Conservation (phyloP, 2,113 vertebrate species). For the Seriola quinqueradiata region DNA sequence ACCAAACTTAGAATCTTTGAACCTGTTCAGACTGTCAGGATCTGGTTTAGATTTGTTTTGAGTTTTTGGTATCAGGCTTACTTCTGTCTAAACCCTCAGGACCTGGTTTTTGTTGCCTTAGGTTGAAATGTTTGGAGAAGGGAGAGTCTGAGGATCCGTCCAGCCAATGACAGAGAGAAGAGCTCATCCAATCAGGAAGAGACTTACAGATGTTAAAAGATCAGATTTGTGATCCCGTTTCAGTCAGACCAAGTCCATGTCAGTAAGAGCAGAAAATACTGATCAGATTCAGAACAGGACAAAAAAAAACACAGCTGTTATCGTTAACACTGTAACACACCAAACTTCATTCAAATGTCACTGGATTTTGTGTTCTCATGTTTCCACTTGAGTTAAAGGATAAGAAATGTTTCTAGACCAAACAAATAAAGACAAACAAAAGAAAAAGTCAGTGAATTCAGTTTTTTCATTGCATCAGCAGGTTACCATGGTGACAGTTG, state of each 20-base stretch:
- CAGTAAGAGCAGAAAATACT: neutral
- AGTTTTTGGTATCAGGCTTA: too few species aligned
- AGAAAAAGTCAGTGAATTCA: neutral
- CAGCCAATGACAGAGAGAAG: constrained; percentile 10
- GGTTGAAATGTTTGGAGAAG: constrained; percentile 36
- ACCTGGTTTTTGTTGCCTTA: constrained; percentile 12
- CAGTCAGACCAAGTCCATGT: neutral
- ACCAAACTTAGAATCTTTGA: too few species aligned
- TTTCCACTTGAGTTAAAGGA: neutral
- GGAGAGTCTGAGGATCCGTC: neutral
- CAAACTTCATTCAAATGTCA: neutral
- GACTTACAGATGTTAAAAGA: neutral
- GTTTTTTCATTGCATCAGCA: neutral
- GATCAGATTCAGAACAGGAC: neutral
- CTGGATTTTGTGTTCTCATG: neutral
- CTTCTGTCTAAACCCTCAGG: neutral
- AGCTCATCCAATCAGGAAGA: constrained; percentile 8
- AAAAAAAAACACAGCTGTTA: neutral
- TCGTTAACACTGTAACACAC: neutral
- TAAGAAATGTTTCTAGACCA: neutral
- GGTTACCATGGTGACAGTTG: neutral
- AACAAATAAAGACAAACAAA: neutral
- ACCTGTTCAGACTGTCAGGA: too few species aligned
- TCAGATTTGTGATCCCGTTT: neutral
- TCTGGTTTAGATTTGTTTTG: too few species aligned